phyloP scores from a whole-genome alignment of 2,888 invertebrate genomes.

The Caenorhabditis panamensis region DNA sequence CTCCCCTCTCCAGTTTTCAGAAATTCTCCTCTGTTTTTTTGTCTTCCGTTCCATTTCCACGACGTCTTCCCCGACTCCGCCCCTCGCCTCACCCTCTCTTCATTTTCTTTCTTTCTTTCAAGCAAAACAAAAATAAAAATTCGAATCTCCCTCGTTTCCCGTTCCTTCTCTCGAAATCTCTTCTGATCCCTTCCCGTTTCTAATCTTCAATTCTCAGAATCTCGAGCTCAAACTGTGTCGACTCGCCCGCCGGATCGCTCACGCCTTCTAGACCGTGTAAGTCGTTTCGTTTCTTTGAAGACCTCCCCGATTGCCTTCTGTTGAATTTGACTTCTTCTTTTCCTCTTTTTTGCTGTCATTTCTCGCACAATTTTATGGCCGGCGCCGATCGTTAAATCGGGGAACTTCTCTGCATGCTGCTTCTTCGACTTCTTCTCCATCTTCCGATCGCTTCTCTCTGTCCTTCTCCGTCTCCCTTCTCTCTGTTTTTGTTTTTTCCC shows the following conservation, averaged over 20 bases:
- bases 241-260: slow-evolving; percentile 39
- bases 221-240: slow-evolving; percentile 48
- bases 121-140: not conserved
- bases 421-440: slow-evolving; percentile 13
- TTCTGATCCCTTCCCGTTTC: slow-evolving; percentile 1
- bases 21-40: slow-evolving; percentile 17
- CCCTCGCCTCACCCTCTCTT: not conserved
- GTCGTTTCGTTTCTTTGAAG: not conserved
- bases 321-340: not conserved
- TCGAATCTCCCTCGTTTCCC: not conserved
- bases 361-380: slow-evolving; percentile 14
- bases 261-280: slow-evolving; percentile 53
- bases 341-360: not conserved
- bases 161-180: slow-evolving; percentile 4
- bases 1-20: too few species aligned
- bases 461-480: slow-evolving; percentile 7
- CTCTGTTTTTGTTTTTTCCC: slow-evolving; percentile 13
- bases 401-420: slow-evolving; percentile 13
- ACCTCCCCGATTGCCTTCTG: not conserved
- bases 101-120: slow-evolving; percentile 1
- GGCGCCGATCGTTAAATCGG: slow-evolving; percentile 8
- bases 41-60: not conserved
- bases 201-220: slow-evolving; percentile 30
- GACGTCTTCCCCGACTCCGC: slow-evolving; percentile 2
- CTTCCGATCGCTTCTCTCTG: slow-evolving; percentile 10